A percentile compares a stretch with the other conserved stretches of the same genome.
These are phyloP conservation scores for Psylliodes chrysocephalus DNA, from an alignment of 2,888 invertebrate species.

Conservation along the genomic window DNA sequence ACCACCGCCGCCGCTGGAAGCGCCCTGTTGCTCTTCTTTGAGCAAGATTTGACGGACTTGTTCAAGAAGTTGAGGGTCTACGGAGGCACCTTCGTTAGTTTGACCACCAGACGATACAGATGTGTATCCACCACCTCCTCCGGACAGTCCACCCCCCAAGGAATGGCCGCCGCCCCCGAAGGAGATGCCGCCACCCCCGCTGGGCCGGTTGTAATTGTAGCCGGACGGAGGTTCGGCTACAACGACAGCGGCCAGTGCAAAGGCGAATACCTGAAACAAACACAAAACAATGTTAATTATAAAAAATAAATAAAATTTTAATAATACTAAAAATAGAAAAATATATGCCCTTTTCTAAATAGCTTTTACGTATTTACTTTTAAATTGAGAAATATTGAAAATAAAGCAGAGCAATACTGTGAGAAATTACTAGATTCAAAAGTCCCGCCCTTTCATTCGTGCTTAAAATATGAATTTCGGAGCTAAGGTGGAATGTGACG, in stretches of 20 bases:
- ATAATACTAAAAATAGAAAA: too few relatives aligned
- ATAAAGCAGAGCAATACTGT: too few relatives aligned
- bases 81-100: slow-evolving; percentile 84
- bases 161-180: slow-evolving; percentile 60
- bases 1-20: slow-evolving; percentile 66
- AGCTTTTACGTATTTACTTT: too few relatives aligned
- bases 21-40: slow-evolving; percentile 78
- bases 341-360: too few relatives aligned
- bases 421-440: too few relatives aligned
- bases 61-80: slow-evolving; percentile 82
- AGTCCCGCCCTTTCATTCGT: too few relatives aligned
- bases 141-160: slow-evolving; percentile 56
- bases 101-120: slow-evolving; percentile 82
- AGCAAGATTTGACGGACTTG: slow-evolving; percentile 87
- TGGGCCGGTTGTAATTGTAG: slow-evolving; percentile 80
- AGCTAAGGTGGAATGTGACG: too few relatives aligned
- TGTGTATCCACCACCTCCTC: slow-evolving; percentile 79
- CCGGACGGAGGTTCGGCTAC: slow-evolving; percentile 81
- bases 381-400: too few relatives aligned
- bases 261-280: slow-evolving; percentile 80
- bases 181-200: slow-evolving; percentile 63
- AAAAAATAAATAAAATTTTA: slow-evolving; percentile 1
- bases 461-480: too few relatives aligned
- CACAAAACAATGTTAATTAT: neutral
- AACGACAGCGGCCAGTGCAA: slow-evolving; percentile 80